phyloP scores from a whole-genome alignment of 2,888 invertebrate genomes.

The Ichneumon xanthorius region DNA sequence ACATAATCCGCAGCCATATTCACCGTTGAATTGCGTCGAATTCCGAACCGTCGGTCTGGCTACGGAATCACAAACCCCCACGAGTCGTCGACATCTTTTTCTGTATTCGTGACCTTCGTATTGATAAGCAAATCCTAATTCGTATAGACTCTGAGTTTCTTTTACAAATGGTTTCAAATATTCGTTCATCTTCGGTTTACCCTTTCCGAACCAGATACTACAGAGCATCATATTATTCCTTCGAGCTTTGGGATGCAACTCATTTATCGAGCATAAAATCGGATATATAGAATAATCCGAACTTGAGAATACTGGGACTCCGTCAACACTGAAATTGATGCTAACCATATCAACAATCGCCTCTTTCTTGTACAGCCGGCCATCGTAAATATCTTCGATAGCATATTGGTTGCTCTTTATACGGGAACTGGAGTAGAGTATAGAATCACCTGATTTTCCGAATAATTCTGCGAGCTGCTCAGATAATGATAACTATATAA shows the following conservation, averaged over 20 bases:
- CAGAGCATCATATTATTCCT: slow-evolving; percentile 48
- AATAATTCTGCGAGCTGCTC: slow-evolving; percentile 42
- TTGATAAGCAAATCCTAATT: slow-evolving; percentile 58
- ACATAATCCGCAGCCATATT: slow-evolving; percentile 68
- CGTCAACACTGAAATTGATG: slow-evolving; percentile 6
- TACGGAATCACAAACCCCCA: slow-evolving; percentile 62
- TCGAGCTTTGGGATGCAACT: slow-evolving; percentile 58
- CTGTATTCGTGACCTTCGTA: slow-evolving; percentile 27
- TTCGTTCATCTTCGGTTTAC: slow-evolving; percentile 49
- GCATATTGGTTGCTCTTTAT: slow-evolving; percentile 41
- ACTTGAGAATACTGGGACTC: slow-evolving; percentile 42
- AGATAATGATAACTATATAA: slow-evolving; percentile 47
- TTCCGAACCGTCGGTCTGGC: slow-evolving; percentile 56
- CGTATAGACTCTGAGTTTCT: slow-evolving; percentile 50
- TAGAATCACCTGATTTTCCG: slow-evolving; percentile 27
- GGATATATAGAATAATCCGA: slow-evolving; percentile 47
- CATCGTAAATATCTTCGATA: slow-evolving; percentile 58
- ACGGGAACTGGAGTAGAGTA: slow-evolving; percentile 20
- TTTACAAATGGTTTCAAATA: slow-evolving; percentile 60
- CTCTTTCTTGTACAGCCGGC: slow-evolving; percentile 46
- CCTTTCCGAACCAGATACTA: slow-evolving; percentile 54
- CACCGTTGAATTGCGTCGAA: slow-evolving; percentile 60
- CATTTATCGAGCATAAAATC: slow-evolving; percentile 61
- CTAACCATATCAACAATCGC: slow-evolving; percentile 39
- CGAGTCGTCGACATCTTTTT: slow-evolving; percentile 56